phyloP scores from a whole-genome alignment of 2,113 vertebrate genomes.

The Zosterops pallidus region DNA sequence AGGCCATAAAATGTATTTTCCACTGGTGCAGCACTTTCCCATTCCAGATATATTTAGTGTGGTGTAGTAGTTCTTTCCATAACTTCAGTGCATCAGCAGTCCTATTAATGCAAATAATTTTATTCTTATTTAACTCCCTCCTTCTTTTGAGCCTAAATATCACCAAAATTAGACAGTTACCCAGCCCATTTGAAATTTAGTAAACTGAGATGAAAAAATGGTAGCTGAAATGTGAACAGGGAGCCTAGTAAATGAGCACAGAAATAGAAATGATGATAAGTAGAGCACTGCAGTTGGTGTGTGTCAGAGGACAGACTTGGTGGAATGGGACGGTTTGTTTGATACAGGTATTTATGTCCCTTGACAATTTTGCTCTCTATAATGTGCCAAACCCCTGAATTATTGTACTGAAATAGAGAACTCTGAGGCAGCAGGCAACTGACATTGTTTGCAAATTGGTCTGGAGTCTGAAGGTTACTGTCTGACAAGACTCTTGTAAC shows the following conservation, averaged over 20 bases:
- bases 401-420: background rate
- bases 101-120: background rate
- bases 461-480: constrained; percentile 22
- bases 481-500: constrained; percentile 26
- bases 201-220: background rate
- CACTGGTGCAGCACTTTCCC: background rate
- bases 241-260: background rate
- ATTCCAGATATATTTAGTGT: background rate
- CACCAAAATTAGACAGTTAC: background rate
- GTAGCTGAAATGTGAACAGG: background rate
- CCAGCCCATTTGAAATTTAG: background rate
- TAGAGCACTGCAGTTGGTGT: background rate
- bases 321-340: constrained; percentile 16
- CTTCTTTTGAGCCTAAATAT: background rate
- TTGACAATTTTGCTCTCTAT: background rate
- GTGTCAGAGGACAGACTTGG: background rate
- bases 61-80: background rate
- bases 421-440: constrained; percentile 10
- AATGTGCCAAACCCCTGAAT: background rate
- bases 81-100: background rate
- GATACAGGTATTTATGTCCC: constrained; percentile 5
- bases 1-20: background rate
- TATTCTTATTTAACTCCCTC: background rate
- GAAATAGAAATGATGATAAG: background rate
- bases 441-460: constrained; percentile 29